Base-by-base conservation (phyloP, 2,888 invertebrate genomes). In the Eupithecia subfuscata region DNA sequence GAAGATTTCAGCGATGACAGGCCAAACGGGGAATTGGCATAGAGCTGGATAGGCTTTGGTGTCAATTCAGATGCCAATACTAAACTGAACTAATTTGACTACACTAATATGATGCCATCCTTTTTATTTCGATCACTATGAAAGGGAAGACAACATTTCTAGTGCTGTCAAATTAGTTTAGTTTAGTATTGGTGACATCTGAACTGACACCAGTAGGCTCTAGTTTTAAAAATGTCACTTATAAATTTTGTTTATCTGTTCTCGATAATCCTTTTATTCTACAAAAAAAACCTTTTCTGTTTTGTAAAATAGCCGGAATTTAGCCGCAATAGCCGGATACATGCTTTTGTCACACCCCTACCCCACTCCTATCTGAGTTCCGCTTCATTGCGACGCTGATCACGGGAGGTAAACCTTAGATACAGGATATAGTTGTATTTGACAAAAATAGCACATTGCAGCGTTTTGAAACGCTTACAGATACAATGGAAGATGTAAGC, bases 301-400 rank as follows among this genome's bases (percentile, higher is more conserved):
- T 18, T 18, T n/a, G 2, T 48, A 48, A 12, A 5, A 52, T n/a
- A n/a, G 52, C 52, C 52, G 52, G 52, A 52, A 52, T 8, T 6
- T n/a, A 11, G n/a, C 25, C 14, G 0, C 22, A 25, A 5, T 25
- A 60, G 22, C 25, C 60, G 25, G 60, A 25, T 60, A 25, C 12
- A 25, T 6, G 12, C 5, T 34, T 34, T 14, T 34, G 18, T 34
- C 34, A 40, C 37, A 1, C 9, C 40, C 18, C 34, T 37, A 67
- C 45, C 65, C 65, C 48, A 30, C 52, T 65, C 67, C 69, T 75
- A 70, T 75, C 72, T 63, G 69, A 43, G 67, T 75, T 73, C 72
- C 73, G 52, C 70, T 73, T 76, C 73, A 73, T 73, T 76, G 76
- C 67, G 70, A 76, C 73, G 9, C 70, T 63, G 76, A 76, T 73